phyloP scores from a whole-genome alignment of 2,797 vertebrate species.

The Apodemus agrarius region DNA sequence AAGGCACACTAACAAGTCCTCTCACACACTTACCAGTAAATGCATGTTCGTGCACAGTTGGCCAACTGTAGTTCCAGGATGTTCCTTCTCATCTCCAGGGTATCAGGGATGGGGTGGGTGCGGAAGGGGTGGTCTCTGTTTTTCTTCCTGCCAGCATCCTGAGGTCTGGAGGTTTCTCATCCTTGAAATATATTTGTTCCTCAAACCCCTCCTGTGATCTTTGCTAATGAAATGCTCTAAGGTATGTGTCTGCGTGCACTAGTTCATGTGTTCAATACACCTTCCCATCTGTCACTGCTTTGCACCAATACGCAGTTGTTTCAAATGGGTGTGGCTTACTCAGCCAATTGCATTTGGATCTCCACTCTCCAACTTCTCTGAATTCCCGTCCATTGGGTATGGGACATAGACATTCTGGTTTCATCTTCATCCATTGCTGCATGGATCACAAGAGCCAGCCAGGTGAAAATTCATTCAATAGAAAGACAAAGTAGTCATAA shows the following conservation, averaged over 20 bases:
- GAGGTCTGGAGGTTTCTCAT: background rate
- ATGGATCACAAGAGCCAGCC: background rate
- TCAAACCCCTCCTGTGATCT: background rate
- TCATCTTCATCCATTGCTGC: background rate
- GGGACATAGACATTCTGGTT: background rate
- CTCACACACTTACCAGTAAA: background rate
- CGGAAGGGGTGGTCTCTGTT: background rate
- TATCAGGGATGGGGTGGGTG: background rate
- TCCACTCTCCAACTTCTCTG: background rate
- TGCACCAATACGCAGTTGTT: background rate
- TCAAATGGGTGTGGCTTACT: background rate
- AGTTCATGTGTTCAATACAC: background rate
- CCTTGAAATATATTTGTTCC: background rate
- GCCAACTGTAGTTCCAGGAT: background rate
- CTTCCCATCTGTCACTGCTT: background rate
- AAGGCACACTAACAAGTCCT: background rate
- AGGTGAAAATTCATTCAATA: background rate
- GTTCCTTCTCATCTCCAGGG: background rate
- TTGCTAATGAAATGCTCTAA: background rate
- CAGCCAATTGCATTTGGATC: background rate
- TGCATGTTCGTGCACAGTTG: fast-evolving
- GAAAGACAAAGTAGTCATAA: background rate
- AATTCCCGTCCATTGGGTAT: background rate
- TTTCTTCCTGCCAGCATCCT: background rate
- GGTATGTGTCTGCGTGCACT: background rate